These are phyloP conservation scores for Psittacula cyanocephala DNA, from an alignment of 2,113 vertebrate species.

Conservation along the genomic window DNA sequence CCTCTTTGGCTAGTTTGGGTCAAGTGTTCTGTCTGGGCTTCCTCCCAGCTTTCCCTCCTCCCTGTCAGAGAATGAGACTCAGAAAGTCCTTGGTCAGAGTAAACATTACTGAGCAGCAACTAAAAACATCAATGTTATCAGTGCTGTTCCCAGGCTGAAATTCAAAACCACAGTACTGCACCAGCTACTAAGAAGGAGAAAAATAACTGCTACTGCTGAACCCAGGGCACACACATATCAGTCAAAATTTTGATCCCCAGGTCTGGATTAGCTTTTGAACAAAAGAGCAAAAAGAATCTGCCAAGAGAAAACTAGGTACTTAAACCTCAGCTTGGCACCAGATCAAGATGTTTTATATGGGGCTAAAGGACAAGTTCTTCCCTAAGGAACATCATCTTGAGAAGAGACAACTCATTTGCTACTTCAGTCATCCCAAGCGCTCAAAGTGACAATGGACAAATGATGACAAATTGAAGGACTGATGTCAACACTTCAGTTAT, in stretches of 20 bases:
- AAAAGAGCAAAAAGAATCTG: not conserved
- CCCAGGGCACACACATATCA: not conserved
- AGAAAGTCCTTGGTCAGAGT: too few species aligned
- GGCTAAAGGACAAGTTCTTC: slow-evolving; percentile 41
- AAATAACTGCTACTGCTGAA: too few species aligned
- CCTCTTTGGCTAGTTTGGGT: too few species aligned
- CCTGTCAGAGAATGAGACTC: too few species aligned
- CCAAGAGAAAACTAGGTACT: not conserved
- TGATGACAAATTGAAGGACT: slow-evolving; percentile 55
- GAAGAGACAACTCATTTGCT: slow-evolving; percentile 52
- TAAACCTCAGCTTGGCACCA: not conserved
- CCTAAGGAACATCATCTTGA: not conserved
- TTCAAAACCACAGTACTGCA: too few species aligned
- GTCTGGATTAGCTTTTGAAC: not conserved
- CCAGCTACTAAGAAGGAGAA: too few species aligned
- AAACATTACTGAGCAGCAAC: too few species aligned
- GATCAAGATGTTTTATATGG: slow-evolving; percentile 7
- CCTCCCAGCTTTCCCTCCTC: too few species aligned
- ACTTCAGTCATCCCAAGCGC: slow-evolving; percentile 14
- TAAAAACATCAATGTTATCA: too few species aligned
- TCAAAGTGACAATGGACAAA: slow-evolving; percentile 50
- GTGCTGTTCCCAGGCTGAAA: too few species aligned
- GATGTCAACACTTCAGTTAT: slow-evolving; percentile 10
- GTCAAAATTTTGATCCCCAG: not conserved
- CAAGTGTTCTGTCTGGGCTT: too few species aligned